These are phyloP conservation scores for Lithobates sylvaticus DNA, from an alignment of 2,797 vertebrate genomes.

Conservation along the genomic window DNA sequence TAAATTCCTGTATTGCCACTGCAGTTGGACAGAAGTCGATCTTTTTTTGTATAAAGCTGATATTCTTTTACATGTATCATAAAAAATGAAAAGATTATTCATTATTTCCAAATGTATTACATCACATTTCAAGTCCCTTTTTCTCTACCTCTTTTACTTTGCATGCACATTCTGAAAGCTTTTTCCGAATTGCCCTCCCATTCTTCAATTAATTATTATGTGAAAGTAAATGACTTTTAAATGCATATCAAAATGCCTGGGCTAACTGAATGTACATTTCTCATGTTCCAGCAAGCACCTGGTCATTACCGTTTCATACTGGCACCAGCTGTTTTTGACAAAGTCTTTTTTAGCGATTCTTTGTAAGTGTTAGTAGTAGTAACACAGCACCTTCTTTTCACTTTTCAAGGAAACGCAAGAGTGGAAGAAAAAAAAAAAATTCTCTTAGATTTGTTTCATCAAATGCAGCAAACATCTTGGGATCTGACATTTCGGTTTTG, in stretches of 20 bases:
- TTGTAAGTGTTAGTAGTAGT: background rate
- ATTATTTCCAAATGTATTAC: background rate
- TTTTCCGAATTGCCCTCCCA: background rate
- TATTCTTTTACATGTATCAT: no score
- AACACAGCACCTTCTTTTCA: background rate
- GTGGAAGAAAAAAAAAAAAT: background rate
- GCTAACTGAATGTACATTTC: conserved; percentile 21
- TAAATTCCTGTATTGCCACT: no score
- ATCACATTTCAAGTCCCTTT: background rate
- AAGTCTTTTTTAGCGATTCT: background rate
- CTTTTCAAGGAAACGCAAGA: conserved; percentile 10
- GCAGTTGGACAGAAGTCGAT: no score
- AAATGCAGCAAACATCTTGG: conserved; percentile 50
- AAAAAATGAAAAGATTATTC: background rate
- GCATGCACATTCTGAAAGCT: background rate
- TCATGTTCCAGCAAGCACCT: background rate
- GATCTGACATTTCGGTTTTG: conserved; percentile 49
- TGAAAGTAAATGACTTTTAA: conserved; percentile 28
- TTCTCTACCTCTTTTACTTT: conserved; percentile 10
- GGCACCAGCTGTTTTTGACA: conserved; percentile 12
- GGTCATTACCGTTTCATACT: background rate
- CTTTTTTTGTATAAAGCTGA: no score
- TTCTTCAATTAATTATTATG: conserved; percentile 45
- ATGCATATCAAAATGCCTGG: conserved; percentile 19
- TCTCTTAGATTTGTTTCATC: conserved; percentile 26